phyloP scores from a whole-genome alignment of 2,797 vertebrate species.

The Epinephelus awoara region DNA sequence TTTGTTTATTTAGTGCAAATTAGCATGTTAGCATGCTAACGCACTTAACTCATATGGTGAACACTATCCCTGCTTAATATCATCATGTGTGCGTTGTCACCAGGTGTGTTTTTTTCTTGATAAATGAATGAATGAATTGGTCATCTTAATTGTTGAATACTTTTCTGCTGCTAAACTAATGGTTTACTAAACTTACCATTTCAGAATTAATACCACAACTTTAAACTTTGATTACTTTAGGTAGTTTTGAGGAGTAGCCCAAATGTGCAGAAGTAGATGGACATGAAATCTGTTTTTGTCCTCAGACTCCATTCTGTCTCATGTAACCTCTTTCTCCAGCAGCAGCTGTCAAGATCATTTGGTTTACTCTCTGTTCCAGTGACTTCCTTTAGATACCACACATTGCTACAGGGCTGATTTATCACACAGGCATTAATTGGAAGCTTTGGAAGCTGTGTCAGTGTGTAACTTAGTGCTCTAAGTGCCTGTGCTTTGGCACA shows the following conservation, averaged over 20 bases:
- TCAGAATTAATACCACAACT: not conserved
- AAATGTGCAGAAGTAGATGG: not conserved
- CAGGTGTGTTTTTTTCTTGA: too few species aligned
- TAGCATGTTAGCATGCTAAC: too few species aligned
- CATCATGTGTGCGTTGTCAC: too few species aligned
- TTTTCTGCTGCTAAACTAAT: not conserved
- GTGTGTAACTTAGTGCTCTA: not conserved
- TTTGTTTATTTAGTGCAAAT: not conserved
- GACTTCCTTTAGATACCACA: constrained; percentile 52
- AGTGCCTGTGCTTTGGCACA: constrained; percentile 26
- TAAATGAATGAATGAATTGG: not conserved
- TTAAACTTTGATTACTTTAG: not conserved
- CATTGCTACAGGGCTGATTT: constrained; percentile 64
- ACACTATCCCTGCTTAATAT: not conserved
- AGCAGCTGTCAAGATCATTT: constrained; percentile 62
- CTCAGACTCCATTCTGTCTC: constrained; percentile 14
- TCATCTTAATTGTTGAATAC: not conserved
- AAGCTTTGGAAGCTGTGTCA: constrained; percentile 61
- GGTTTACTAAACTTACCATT: not conserved
- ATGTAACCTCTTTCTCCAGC: constrained; percentile 1
- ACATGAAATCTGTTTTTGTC: constrained; percentile 6
- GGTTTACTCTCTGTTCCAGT: constrained; percentile 44
- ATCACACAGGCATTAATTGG: constrained; percentile 63
- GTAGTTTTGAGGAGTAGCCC: not conserved
- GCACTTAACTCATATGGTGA: not conserved